These are phyloP conservation scores for Acrocephalus scirpaceus DNA, from an alignment of 2,797 vertebrate species.

Conservation along the genomic window DNA sequence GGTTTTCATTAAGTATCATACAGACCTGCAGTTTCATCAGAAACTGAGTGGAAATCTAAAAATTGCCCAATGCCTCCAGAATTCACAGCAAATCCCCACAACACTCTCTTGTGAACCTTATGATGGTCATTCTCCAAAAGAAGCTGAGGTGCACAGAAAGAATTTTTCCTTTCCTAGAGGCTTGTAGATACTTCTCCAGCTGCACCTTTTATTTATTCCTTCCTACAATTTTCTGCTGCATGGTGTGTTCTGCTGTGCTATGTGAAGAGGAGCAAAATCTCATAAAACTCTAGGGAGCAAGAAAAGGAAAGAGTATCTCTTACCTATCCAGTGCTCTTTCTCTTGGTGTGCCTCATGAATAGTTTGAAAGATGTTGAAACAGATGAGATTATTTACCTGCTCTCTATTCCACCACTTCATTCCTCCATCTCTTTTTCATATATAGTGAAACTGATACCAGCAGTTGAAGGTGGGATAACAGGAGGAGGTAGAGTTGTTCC, in stretches of 20 bases:
- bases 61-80: not conserved
- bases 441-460: not conserved
- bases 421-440: not conserved
- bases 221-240: not conserved
- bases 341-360: not conserved
- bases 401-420: constrained; percentile 11
- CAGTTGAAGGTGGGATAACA: not conserved
- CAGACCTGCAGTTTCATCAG: not conserved
- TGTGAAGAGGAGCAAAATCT: constrained; percentile 21
- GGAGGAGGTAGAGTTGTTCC: constrained; percentile 18
- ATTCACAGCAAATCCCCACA: not conserved
- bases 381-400: not conserved
- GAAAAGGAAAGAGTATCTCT: not conserved
- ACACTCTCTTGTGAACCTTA: not conserved
- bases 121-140: not conserved
- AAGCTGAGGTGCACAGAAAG: not conserved
- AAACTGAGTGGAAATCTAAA: not conserved
- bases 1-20: constrained; percentile 4
- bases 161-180: not conserved
- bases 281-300: not conserved
- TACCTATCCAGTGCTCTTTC: not conserved
- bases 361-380: not conserved
- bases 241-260: not conserved
- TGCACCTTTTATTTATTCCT: not conserved
- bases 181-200: not conserved